Percentiles rank a stretch among this genome's conserved stretches.
Evolutionary conservation across 2,888 invertebrate genomes (phyloP).

Genomic region (Tenthredo notha): DNA sequence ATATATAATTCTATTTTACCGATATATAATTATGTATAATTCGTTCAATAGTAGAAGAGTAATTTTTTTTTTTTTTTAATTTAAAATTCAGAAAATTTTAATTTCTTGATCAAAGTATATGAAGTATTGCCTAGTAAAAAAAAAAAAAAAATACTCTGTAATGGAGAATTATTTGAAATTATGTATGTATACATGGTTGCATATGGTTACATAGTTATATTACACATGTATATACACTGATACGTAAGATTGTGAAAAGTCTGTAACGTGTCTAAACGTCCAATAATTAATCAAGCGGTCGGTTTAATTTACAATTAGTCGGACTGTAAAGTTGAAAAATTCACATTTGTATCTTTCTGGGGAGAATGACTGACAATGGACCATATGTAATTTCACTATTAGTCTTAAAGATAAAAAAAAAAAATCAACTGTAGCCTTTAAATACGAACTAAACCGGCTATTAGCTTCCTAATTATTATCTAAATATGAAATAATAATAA

Average conservation of each 20-base stretch:
- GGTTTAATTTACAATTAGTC: conserved; percentile 34
- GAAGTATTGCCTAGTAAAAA: conserved; percentile 31
- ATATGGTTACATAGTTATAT: conserved; percentile 50
- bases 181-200: conserved; percentile 36
- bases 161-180: conserved; percentile 32
- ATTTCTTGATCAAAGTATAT: background rate
- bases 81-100: background rate
- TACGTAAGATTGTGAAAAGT: conserved; percentile 21
- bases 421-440: conserved; percentile 37
- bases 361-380: conserved; percentile 41
- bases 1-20: background rate
- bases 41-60: background rate
- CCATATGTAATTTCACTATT: conserved; percentile 48
- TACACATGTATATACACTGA: conserved; percentile 44
- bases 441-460: conserved; percentile 51
- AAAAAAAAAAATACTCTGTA: background rate
- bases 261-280: conserved; percentile 29
- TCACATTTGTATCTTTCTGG: conserved; percentile 36
- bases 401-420: conserved; percentile 14
- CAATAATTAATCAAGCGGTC: conserved; percentile 42
- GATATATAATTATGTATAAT: background rate
- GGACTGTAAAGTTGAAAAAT: conserved; percentile 44
- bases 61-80: background rate
- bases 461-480: conserved; percentile 49
- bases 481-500: conserved; percentile 24